These are phyloP conservation scores for Rhabdomys dilectus DNA, from an alignment of 2,113 vertebrate species.

Conservation along the genomic window DNA sequence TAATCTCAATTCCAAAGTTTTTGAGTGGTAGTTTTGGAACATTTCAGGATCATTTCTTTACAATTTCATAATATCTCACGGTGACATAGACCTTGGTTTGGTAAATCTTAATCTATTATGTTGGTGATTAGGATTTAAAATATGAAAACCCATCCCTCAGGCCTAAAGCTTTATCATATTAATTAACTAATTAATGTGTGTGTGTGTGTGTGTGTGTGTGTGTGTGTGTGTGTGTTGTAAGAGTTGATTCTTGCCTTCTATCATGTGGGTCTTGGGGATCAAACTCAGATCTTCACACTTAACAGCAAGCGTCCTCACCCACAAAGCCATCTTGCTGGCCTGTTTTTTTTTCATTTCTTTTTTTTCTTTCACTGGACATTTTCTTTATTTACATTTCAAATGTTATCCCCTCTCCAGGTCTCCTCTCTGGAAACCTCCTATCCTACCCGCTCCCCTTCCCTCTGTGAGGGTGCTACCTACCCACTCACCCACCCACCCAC, in stretches of 20 bases:
- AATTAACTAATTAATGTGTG: too few species aligned
- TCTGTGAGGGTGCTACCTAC: too few species aligned
- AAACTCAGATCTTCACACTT: neutral
- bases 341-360: neutral
- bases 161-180: neutral
- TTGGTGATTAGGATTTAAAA: slow-evolving; percentile 12
- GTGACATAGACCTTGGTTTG: neutral
- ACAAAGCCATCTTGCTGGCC: neutral
- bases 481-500: too few species aligned
- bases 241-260: too few species aligned
- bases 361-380: neutral
- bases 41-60: slow-evolving; percentile 9
- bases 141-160: slow-evolving; percentile 32
- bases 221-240: neutral
- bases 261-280: neutral
- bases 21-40: neutral
- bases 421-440: too few species aligned
- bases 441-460: too few species aligned
- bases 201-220: neutral
- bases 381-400: too few species aligned
- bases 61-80: neutral
- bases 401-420: too few species aligned
- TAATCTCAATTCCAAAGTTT: neutral
- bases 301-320: neutral
- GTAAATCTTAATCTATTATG: slow-evolving; percentile 1